These are phyloP conservation scores for Drosophila lacteicornis DNA, from an alignment of 1,140 invertebrate species.

Conservation along the genomic window DNA sequence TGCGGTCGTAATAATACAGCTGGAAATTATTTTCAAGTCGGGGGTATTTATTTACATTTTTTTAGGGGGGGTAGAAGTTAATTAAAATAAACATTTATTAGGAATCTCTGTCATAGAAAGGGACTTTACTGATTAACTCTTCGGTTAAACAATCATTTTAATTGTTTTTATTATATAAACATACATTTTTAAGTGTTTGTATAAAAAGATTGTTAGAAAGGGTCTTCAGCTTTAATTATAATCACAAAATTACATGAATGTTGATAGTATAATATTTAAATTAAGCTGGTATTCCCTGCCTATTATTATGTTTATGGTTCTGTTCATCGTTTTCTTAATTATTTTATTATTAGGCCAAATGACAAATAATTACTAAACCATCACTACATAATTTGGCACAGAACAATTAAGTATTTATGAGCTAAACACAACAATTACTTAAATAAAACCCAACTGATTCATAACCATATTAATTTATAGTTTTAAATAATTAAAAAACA, in stretches of 20 bases:
- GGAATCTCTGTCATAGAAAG: background rate
- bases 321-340: too few species aligned
- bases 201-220: too few species aligned
- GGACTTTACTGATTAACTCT: background rate
- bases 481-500: background rate
- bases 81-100: background rate
- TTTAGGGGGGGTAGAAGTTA: background rate
- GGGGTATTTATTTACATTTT: background rate
- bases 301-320: too few species aligned
- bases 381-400: too few species aligned
- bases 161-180: background rate
- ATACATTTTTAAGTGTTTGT: background rate
- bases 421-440: background rate
- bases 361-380: too few species aligned
- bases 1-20: background rate
- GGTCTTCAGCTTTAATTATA: too few species aligned
- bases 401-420: background rate
- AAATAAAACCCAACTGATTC: background rate
- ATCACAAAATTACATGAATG: too few species aligned
- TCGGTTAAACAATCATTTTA: background rate
- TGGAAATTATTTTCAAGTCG: background rate
- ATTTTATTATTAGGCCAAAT: too few species aligned
- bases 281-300: too few species aligned
- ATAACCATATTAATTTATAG: accelerated
- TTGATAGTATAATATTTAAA: too few species aligned